Conservation (phyloP, 1,140 invertebrate species). For the Bombus pyrosoma region DNA sequence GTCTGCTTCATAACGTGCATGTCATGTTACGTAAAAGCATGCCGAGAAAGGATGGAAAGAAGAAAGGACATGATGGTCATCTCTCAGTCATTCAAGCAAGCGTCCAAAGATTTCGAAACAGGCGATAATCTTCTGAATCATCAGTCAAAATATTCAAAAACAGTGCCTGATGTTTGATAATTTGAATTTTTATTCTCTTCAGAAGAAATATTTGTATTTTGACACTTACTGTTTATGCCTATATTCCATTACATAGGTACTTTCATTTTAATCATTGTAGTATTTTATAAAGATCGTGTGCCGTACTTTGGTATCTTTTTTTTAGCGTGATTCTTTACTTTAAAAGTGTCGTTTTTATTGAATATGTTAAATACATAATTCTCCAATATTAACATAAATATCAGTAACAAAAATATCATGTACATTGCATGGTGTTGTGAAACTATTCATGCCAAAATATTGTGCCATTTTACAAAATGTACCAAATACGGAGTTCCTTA, state of each 20-base stretch:
- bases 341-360: not conserved
- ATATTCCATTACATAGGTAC: not conserved
- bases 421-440: too few species aligned
- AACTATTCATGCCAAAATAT: not conserved
- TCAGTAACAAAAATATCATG: not conserved
- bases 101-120: not conserved
- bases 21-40: slow-evolving; percentile 62
- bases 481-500: slow-evolving; percentile 9
- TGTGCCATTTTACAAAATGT: not conserved
- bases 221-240: not conserved
- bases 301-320: not conserved
- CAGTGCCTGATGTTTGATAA: not conserved
- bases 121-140: slow-evolving; percentile 18
- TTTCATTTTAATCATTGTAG: not conserved
- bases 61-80: slow-evolving; percentile 43
- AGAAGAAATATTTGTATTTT: not conserved
- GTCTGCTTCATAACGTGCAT: slow-evolving; percentile 49
- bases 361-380: not conserved
- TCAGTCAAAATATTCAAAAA: not conserved
- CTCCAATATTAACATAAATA: not conserved
- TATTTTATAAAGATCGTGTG: not conserved
- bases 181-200: not conserved
- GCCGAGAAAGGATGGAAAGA: slow-evolving; percentile 55
- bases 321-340: not conserved
- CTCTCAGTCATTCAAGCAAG: not conserved